Conservation (phyloP, 2,797 vertebrate genomes). For the Pogonophryne albipinna region DNA sequence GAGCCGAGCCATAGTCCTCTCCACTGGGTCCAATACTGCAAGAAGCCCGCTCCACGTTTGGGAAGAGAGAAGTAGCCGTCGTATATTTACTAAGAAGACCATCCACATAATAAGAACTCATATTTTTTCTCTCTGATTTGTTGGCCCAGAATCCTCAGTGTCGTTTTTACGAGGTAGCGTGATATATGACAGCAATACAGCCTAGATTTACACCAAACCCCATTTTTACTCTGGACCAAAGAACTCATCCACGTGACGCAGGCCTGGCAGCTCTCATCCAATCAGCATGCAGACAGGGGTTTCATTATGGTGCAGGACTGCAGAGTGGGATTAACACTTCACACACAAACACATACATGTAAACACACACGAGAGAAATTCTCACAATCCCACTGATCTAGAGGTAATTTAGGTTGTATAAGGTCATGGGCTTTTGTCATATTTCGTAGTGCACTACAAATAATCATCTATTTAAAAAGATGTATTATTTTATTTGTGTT, state of each 20-base stretch:
- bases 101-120: slow-evolving; percentile 96
- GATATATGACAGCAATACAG: slow-evolving; percentile 99
- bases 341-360: slow-evolving; percentile 43
- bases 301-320: slow-evolving; percentile 90
- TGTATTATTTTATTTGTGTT: neutral
- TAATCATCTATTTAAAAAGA: neutral
- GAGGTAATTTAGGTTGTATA: neutral
- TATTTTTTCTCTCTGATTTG: slow-evolving; percentile 96
- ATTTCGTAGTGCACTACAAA: neutral
- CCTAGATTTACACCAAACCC: slow-evolving; percentile 98
- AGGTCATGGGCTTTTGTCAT: neutral
- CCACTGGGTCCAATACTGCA: slow-evolving; percentile 89
- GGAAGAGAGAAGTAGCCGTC: slow-evolving; percentile 89
- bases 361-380: slow-evolving; percentile 39
- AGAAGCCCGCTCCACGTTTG: slow-evolving; percentile 89
- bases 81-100: slow-evolving; percentile 96
- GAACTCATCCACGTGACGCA: slow-evolving; percentile 90
- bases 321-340: slow-evolving; percentile 70
- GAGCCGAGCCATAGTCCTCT: slow-evolving; percentile 88
- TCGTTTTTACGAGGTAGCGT: slow-evolving; percentile 98
- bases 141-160: slow-evolving; percentile 95
- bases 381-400: slow-evolving; percentile 3
- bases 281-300: slow-evolving; percentile 83
- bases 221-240: slow-evolving; percentile 94
- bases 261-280: slow-evolving; percentile 87